Evolutionary conservation across 2,113 vertebrate species (phyloP), one percentile per base, ranked within the genome.

Genomic region (Odobenus rosmarus): DNA sequence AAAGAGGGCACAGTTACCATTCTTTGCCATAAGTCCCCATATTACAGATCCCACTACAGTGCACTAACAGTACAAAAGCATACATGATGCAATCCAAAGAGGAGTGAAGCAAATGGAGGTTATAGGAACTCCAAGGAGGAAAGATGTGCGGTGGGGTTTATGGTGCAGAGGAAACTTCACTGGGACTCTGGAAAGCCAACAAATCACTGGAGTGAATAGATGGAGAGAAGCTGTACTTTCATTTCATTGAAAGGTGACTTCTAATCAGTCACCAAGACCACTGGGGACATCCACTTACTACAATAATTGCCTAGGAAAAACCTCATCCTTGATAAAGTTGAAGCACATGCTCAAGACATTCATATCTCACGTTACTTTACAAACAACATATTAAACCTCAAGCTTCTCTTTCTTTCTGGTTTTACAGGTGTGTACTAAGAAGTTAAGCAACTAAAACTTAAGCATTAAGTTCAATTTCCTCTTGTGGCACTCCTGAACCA

Each of bases 401-500:
- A 55, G 26, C 33, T 33, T 94, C 64, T 93, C 81, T 82, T 82
- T 93, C 71, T 64, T 96, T 98, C 93, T 95, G 87, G 90, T 88
- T 97, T 96, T 62, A 96, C 96, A 97, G 92, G 97, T 97, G 87
- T 84, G 55, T 77, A 23, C 84, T 94, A 79, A 95, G 94, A 96
- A 85, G 71, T 96, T 96, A 94, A 96, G 86, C 81, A 97, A 97
- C 92, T 96, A 94, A 95, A 97, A 97, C 81, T 80, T 69, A 97
- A 97, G 95, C 95, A 96, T 91, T 92, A 95, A 97, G 94, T 97
- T 95, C 81, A 95, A 89, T 97, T 97, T 98, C 97, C 97, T 95
- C 94, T 69, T 33, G 15, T 46, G 77, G 51, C 76, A 28, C 64
- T 97, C 86, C 95, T 74, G 59, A 93, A 97, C 74, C 96, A 97